These are phyloP conservation scores for Syrista parreyssii DNA, from an alignment of 2,888 invertebrate genomes.

Conservation along the genomic window DNA sequence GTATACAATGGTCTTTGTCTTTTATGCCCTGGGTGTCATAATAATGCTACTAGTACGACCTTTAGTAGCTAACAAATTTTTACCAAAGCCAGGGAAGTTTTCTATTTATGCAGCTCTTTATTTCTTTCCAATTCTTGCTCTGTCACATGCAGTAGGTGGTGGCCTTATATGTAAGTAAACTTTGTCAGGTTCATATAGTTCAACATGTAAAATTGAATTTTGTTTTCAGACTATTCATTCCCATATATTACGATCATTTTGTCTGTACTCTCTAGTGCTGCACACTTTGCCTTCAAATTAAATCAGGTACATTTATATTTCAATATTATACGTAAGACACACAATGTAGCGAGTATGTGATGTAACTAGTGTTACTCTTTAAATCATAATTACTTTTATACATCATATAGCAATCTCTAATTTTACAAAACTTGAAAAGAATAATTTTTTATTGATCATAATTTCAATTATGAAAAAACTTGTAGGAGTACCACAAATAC, in stretches of 20 bases:
- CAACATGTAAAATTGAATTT: constrained; percentile 21
- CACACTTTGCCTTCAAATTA: constrained; percentile 88
- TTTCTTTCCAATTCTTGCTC: constrained; percentile 88
- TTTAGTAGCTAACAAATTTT: constrained; percentile 75
- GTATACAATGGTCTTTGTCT: constrained; percentile 91
- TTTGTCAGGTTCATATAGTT: neutral
- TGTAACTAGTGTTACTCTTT: neutral
- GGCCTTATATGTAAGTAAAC: constrained; percentile 87
- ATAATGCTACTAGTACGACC: constrained; percentile 85
- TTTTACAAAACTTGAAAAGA: neutral
- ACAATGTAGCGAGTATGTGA: neutral
- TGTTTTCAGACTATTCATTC: constrained; percentile 88
- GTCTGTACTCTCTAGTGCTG: constrained; percentile 92
- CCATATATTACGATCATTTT: constrained; percentile 92
- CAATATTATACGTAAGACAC: neutral
- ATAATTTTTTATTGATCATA: neutral
- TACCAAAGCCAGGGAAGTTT: constrained; percentile 77
- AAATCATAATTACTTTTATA: neutral
- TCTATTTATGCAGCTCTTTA: constrained; percentile 95
- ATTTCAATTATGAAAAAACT: neutral
- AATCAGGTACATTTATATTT: constrained; percentile 74
- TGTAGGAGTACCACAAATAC: neutral
- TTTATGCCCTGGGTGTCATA: constrained; percentile 85
- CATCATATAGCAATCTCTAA: neutral
- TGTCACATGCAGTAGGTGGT: constrained; percentile 89